Evolutionary conservation across 1,140 invertebrate genomes (phyloP), one percentile per base, ranked within the genome.

Genomic region (Ruditapes philippinarum): DNA sequence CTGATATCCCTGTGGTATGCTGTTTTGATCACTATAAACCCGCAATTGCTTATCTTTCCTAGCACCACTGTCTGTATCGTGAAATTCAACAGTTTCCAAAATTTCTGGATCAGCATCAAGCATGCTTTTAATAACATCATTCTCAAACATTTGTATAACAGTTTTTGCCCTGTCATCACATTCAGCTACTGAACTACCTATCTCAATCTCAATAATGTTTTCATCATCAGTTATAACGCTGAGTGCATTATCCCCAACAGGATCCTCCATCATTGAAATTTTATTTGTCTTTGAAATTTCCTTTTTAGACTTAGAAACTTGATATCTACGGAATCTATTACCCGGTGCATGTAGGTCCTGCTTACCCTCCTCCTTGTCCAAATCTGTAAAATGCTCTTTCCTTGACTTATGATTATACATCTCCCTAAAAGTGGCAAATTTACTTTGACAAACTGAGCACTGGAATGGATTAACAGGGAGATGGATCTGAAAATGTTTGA

Each of bases 401-500:
- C 38, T 40, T 38, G 65, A 36, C 38, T 70, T 70, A 25, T 70
- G 65, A 14, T 19, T 70, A 17, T 70, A 70, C 65, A 70, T 70
- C 14, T 70, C 33, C 9, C 65, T 31, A 28, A 70, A 70, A 19
- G 22, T 19, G 17, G 65, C 22, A 19, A 70, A 70, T 22, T 38
- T 36, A 5, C 38, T 33, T 17, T 38, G 7, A 38, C 65, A 70
- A 70, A 70, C 65, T 14, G 65, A 31, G 22, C 65, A 70, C 14
- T 70, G 1, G 28, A 70, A 70, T 38, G 65, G 65, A 1, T 12
- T 28, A 11, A 70, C 33, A 1, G 65, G 65, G 1, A 38, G 4
- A 28, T 70, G 65, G 22, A 38, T 70, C 14, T 70, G 65, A 70
- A 70, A 38, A 38, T 70, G 65, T 70, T 70, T 70, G 14, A 36